Base-by-base conservation (phyloP, 2,888 invertebrate species). In the Nymphalis c-album region DNA sequence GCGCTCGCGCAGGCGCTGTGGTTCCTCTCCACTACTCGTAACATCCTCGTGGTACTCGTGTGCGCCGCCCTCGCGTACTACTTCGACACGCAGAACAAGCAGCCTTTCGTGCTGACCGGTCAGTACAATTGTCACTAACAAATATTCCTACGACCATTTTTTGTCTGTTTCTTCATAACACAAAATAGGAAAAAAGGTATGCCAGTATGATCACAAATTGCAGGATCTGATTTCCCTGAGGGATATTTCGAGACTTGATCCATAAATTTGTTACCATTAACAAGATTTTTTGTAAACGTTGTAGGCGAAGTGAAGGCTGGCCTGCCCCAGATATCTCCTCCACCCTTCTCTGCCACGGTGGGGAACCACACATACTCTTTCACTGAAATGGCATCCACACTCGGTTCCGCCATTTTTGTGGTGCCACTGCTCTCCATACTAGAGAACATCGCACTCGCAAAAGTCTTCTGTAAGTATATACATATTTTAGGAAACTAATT, bases 381-480 rank as follows among this genome's bases (percentile, higher is more conserved):
- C 80, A 84, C 92, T 59, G 95, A 95, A 79, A 96, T 96, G 96
- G 91, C 96, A 8, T 93, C 95, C 70, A 95, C 96, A 78, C 93
- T 98, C 65, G 98, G 98, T 13, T 95, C 96, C 1, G 97, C 98
- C 13, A 95, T 98, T 71, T 91, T 96, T 69, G 94, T 98, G 51
- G 95, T 98, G 58, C 98, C 98, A 0, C 93, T 98, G 64, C 96
- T 98, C 71, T 97, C 97, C 0, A 96, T 98, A 1, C 93, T 98
- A 17, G 98, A 98, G 78, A 97, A 98, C 83, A 97, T 98, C 60
- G 98, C 98, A 0, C 97, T 98, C 73, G 98, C 98, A 3, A 98
- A 98, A 90, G 97, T 98, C 1, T 98, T 98, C 87, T 91, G 93
- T 91, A 65, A 91, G 91, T 91, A 67, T 35, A 16, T 20, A 16